Evolutionary conservation across 2,797 vertebrate genomes (phyloP).

Genomic region (Manis crassicaudata): DNA sequence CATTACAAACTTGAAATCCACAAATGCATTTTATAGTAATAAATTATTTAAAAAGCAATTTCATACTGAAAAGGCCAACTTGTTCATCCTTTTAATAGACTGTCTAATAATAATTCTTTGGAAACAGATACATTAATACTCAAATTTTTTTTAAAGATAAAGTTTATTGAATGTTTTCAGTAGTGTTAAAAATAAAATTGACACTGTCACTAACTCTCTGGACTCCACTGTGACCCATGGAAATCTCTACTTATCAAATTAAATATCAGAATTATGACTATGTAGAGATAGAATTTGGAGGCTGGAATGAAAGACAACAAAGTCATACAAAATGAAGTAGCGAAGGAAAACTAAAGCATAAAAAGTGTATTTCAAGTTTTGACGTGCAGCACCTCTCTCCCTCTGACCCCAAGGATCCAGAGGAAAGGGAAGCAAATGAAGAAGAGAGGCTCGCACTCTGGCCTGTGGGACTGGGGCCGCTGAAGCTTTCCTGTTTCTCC

Average conservation of each 20-base stretch:
- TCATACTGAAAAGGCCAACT: neutral
- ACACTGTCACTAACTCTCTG: neutral
- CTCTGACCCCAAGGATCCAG: neutral
- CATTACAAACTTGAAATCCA: neutral
- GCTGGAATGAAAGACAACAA: neutral
- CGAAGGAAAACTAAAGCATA: neutral
- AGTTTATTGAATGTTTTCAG: neutral
- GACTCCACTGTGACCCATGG: neutral
- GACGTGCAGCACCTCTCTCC: neutral
- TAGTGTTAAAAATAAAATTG: neutral
- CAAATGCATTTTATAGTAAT: neutral
- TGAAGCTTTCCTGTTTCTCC: neutral
- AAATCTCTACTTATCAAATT: neutral
- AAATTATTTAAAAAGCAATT: conserved; percentile 1
- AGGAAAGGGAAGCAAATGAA: neutral
- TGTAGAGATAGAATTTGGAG: neutral
- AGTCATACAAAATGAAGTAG: neutral
- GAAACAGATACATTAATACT: neutral
- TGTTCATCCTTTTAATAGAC: neutral
- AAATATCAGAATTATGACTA: neutral
- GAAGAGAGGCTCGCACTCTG: neutral
- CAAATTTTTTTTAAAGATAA: neutral
- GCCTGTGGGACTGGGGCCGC: neutral
- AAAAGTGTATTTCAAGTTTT: neutral
- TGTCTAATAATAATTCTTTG: neutral